Percentiles rank a stretch among this genome's conserved stretches.
These are phyloP conservation scores for Neodon shergylaensis DNA, from an alignment of 2,113 vertebrate species.

Conservation along the genomic window DNA sequence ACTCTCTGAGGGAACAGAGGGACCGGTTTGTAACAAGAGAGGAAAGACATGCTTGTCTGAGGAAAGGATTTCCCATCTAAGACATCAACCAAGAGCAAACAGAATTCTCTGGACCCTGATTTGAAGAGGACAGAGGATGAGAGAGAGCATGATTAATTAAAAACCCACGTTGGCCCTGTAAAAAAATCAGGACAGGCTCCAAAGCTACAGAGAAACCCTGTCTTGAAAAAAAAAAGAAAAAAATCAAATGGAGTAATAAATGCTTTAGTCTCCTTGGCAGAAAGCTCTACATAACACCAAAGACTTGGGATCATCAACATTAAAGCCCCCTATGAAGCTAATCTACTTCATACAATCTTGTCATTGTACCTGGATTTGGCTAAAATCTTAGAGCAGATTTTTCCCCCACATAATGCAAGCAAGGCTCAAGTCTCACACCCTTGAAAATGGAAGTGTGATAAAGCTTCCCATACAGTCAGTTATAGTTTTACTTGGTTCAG, in stretches of 20 bases:
- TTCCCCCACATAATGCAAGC: background rate
- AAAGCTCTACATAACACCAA: slow-evolving; percentile 30
- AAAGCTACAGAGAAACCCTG: too few relatives aligned
- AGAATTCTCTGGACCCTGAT: background rate
- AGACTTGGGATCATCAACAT: background rate
- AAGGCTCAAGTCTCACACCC: background rate
- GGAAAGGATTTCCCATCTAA: background rate
- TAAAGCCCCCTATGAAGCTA: background rate
- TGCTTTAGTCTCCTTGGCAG: background rate
- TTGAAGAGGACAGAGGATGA: slow-evolving; percentile 38
- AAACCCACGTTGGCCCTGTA: slow-evolving; percentile 5
- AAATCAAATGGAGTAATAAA: slow-evolving; percentile 41
- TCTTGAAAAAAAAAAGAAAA: too few relatives aligned
- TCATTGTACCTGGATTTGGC: background rate
- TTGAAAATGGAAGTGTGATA: background rate
- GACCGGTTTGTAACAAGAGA: background rate
- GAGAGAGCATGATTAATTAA: slow-evolving; percentile 36
- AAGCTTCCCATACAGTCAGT: background rate
- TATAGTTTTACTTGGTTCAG: background rate
- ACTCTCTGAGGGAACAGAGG: background rate
- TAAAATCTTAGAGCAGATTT: slow-evolving; percentile 45
- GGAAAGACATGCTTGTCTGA: background rate
- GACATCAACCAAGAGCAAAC: background rate
- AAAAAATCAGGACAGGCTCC: background rate
- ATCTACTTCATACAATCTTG: slow-evolving; percentile 30